Evolutionary conservation across 1,140 invertebrate genomes (phyloP).

Genomic region (Bombus pyrosoma): DNA sequence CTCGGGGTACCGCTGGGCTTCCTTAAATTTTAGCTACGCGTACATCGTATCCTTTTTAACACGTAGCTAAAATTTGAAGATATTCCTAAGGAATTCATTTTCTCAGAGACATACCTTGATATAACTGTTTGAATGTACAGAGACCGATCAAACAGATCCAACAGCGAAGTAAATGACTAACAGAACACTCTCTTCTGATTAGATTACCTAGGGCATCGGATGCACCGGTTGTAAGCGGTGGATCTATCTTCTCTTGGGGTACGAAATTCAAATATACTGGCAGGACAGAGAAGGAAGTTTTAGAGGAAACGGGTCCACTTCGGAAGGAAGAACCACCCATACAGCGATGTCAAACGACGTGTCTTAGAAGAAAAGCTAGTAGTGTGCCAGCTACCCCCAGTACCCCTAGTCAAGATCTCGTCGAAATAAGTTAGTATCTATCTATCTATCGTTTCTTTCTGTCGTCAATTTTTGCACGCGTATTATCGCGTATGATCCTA

Average conservation of each 20-base stretch:
- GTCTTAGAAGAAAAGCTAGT: constrained; percentile 89
- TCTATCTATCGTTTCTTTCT: too few relatives aligned
- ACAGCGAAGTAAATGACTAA: not conserved
- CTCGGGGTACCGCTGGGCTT: too few relatives aligned
- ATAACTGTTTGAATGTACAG: not conserved
- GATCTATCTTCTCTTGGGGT: constrained; percentile 96
- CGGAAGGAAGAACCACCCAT: constrained; percentile 84
- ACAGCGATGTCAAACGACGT: constrained; percentile 83
- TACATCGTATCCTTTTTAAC: too few relatives aligned
- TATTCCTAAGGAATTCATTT: too few relatives aligned
- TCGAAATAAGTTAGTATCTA: constrained; percentile 80
- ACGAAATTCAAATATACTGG: constrained; percentile 97
- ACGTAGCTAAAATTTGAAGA: too few relatives aligned
- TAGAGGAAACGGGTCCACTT: constrained; percentile 87
- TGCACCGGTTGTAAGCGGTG: constrained; percentile 94
- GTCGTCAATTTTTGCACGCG: not conserved
- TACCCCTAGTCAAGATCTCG: constrained; percentile 85
- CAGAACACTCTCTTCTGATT: constrained; percentile 24
- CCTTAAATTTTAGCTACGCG: too few relatives aligned
- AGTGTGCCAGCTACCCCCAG: constrained; percentile 93
- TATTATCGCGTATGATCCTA: not conserved
- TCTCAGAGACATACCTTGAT: too few relatives aligned
- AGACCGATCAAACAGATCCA: too few relatives aligned
- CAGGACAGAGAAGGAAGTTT: constrained; percentile 93
- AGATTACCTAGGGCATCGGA: constrained; percentile 94